phyloP scores from a whole-genome alignment of 2,113 vertebrate species.

The Nipponia nippon region DNA sequence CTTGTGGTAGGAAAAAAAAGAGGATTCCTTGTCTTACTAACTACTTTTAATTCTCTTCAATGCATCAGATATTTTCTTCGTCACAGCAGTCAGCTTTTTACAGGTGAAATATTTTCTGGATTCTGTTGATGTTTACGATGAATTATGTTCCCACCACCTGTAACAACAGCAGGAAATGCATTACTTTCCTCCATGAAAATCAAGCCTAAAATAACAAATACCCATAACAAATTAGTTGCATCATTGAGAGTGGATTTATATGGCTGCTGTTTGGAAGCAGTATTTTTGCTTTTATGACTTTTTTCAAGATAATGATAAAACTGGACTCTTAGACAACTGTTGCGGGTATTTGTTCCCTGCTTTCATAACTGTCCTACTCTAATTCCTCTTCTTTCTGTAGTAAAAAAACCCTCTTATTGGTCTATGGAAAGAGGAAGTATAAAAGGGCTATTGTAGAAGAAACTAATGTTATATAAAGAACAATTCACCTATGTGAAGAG shows the following conservation, averaged over 20 bases:
- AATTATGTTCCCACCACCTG: not conserved
- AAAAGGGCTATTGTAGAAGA: not conserved
- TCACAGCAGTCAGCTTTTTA: not conserved
- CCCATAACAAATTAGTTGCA: not conserved
- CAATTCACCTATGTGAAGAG: not conserved
- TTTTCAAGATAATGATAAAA: not conserved
- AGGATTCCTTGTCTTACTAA: not conserved
- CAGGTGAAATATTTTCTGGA: not conserved
- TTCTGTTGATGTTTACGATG: not conserved
- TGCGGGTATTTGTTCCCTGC: not conserved
- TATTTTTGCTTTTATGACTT: not conserved
- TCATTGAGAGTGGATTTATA: not conserved
- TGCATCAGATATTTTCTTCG: not conserved
- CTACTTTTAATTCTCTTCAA: not conserved
- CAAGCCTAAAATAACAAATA: not conserved
- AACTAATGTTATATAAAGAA: not conserved
- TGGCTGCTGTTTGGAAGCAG: not conserved
- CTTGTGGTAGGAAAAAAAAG: fast-evolving
- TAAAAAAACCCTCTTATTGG: not conserved
- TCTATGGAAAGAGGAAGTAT: not conserved
- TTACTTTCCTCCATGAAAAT: not conserved
- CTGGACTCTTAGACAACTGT: not conserved
- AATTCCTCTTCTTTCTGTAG: not conserved
- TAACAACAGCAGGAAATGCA: not conserved
- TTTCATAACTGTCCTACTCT: not conserved